phyloP scores from a whole-genome alignment of 2,888 invertebrate species.

The Plebejus melissa region DNA sequence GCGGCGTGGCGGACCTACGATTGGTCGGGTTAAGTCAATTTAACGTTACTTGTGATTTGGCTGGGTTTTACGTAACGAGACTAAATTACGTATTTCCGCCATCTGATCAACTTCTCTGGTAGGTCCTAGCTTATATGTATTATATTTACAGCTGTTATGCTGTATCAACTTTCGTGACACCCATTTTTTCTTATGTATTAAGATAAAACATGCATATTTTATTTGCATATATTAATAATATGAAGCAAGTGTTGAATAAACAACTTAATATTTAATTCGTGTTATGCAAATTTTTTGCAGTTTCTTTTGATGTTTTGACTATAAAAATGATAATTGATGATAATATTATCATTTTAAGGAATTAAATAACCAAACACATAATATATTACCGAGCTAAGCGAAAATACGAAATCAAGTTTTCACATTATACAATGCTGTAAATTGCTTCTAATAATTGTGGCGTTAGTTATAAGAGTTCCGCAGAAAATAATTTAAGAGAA shows the following conservation, averaged over 20 bases:
- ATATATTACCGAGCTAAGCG: not conserved
- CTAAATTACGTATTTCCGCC: not conserved
- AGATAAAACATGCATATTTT: too few relatives aligned
- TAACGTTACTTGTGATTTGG: not conserved
- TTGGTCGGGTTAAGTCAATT: not conserved
- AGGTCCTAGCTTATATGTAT: too few relatives aligned
- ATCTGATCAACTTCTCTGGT: not conserved
- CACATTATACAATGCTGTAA: not conserved
- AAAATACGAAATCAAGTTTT: not conserved
- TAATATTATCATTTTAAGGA: not conserved
- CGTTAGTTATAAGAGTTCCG: not conserved
- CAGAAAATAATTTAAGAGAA: constrained; percentile 26
- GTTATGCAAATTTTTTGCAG: not conserved
- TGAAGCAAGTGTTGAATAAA: not conserved
- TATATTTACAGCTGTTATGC: not conserved
- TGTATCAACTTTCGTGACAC: not conserved
- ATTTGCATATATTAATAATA: too few relatives aligned
- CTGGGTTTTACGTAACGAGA: not conserved
- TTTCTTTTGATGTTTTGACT: not conserved
- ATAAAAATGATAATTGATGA: not conserved
- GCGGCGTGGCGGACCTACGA: too few relatives aligned
- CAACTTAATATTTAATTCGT: not conserved
- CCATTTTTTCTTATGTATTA: too few relatives aligned
- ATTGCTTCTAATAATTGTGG: not conserved
- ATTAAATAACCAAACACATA: not conserved